Evolutionary conservation across 2,797 vertebrate species (phyloP), one percentile per base, ranked within the genome.

Genomic region (Melanotaenia nigrans): DNA sequence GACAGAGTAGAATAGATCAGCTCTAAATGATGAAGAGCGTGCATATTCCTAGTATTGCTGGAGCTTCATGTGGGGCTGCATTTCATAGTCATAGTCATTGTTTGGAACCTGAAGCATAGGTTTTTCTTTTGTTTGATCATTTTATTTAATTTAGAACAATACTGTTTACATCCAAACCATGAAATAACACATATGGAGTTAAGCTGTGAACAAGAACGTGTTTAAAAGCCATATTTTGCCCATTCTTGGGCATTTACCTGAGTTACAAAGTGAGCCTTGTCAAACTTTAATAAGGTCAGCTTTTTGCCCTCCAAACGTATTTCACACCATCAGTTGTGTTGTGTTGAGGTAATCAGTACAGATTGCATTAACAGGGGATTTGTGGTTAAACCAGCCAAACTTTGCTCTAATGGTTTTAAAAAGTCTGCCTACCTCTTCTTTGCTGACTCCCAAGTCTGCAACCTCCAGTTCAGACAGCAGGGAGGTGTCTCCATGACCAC

Each of bases 391-490:
- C 45, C 45, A 47, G 9, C 42, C 42, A 45, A 45, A 53, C 9
- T 45, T 45, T 42, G 0, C 5, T 38, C 11, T 55, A 51, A 42
- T n/a, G 14, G 60, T 42, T n/a, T 30, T 38, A 40, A 40, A 40
- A 4, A 40, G 9, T 3, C 12, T 13, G 62, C 54, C n/a, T 56
- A 95, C 95, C 94, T 94, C 90, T 67, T 94, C 88, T 76, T 83
- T 93, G 77, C 88, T 75, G 65, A 88, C 78, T 66, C 84, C 88
- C 51, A 89, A 86, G 49, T 61, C 73, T 0, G 82, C 54, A 1
- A 64, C 68, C 38, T 89, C 90, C 82, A 95, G 88, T 85, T 95
- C 94, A 0, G 94, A 94, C 82, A 94, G 81, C 59, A 95, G 84
- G 14, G 95, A 95, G 1, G 77, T 25, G 5, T 95, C 77, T 16